phyloP scores from a whole-genome alignment of 2,888 invertebrate species.

The Acanthosepion pharaonis region DNA sequence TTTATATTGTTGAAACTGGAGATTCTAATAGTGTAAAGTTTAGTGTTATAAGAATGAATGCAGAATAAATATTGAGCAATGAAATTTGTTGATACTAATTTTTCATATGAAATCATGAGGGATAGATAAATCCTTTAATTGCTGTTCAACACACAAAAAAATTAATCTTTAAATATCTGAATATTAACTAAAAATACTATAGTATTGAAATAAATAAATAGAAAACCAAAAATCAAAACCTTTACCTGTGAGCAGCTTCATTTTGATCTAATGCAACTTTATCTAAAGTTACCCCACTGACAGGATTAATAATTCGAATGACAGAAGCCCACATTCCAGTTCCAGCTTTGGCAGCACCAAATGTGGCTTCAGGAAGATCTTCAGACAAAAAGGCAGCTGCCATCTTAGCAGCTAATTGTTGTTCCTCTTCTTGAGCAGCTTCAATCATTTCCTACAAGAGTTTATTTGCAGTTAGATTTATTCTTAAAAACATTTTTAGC shows the following conservation, averaged over 20 bases:
- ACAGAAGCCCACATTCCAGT: conserved; percentile 94
- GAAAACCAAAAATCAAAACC: background rate
- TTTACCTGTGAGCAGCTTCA: conserved; percentile 90
- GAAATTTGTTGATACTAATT: too few relatives aligned
- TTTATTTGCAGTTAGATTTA: background rate
- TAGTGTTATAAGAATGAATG: too few relatives aligned
- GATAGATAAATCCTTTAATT: too few relatives aligned
- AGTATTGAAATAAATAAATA: background rate
- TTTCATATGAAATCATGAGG: too few relatives aligned
- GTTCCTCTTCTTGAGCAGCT: conserved; percentile 95
- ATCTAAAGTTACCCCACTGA: conserved; percentile 82
- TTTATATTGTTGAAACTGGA: too few relatives aligned
- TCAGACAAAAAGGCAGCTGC: conserved; percentile 96
- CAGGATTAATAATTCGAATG: conserved; percentile 75
- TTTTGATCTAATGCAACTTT: conserved; percentile 90
- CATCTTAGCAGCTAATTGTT: conserved; percentile 96
- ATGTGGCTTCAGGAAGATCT: conserved; percentile 92
- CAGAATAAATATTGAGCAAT: too few relatives aligned
- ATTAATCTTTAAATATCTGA: too few relatives aligned
- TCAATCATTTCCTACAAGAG: conserved; percentile 86
- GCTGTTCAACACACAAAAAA: too few relatives aligned
- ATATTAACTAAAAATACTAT: too few relatives aligned
- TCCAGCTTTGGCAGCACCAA: conserved; percentile 95
- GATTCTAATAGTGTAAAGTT: too few relatives aligned
- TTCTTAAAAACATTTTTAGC: background rate